Conservation (phyloP, 2,888 invertebrate species). For the Tiliacea aurago region DNA sequence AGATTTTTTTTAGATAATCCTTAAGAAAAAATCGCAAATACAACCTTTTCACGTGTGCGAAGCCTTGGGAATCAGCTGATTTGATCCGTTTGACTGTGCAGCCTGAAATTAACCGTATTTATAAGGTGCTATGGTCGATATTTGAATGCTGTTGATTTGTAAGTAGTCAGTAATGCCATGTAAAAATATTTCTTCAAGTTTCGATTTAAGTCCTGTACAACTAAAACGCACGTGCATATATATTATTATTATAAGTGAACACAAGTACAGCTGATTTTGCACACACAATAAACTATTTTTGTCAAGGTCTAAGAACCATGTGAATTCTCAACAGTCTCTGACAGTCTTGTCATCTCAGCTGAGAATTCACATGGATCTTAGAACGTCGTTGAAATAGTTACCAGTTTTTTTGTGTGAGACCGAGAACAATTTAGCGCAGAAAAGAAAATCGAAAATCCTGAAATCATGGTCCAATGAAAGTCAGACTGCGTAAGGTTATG, state of each 20-base stretch:
- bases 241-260: constrained; percentile 19
- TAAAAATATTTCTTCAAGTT: constrained; percentile 54
- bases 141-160: background rate
- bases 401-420: background rate
- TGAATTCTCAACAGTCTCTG: background rate
- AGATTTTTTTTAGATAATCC: constrained; percentile 75
- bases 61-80: constrained; percentile 86
- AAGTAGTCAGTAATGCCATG: constrained; percentile 20
- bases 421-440: no score
- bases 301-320: background rate
- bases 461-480: background rate
- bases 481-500: background rate
- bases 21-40: constrained; percentile 79
- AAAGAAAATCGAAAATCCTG: background rate
- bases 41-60: constrained; percentile 81
- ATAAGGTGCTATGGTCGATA: background rate
- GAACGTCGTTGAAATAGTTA: background rate
- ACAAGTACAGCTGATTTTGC: constrained; percentile 25
- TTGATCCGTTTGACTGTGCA: constrained; percentile 30
- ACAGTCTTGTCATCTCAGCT: background rate
- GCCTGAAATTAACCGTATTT: constrained; percentile 23
- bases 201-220: constrained; percentile 33
- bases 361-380: background rate
- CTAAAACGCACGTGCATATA: constrained; percentile 61
- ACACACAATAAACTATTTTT: constrained; percentile 5